phyloP scores from a whole-genome alignment of 1,140 invertebrate genomes.

The Temnothorax longispinosus region DNA sequence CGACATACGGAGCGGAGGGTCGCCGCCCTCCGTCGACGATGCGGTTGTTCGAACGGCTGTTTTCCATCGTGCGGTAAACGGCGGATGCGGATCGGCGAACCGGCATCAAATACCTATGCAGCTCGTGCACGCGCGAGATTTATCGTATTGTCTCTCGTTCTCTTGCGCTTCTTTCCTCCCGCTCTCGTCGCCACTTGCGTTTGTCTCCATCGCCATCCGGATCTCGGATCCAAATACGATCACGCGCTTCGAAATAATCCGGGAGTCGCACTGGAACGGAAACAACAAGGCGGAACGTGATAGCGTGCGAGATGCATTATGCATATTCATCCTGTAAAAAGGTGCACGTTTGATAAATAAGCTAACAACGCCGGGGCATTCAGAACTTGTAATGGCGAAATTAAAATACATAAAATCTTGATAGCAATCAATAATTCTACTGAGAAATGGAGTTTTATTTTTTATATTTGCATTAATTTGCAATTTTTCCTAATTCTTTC shows the following conservation, averaged over 20 bases:
- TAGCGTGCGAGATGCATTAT: constrained; percentile 34
- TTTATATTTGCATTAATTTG: background rate
- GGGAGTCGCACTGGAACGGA: background rate
- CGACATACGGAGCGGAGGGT: constrained; percentile 1
- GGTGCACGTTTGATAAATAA: constrained; percentile 36
- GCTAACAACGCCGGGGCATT: background rate
- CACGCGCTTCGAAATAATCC: constrained; percentile 7
- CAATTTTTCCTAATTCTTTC: background rate
- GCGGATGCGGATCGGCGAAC: constrained; percentile 62
- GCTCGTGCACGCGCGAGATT: constrained; percentile 48
- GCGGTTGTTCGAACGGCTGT: constrained; percentile 61
- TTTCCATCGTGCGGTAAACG: constrained; percentile 76
- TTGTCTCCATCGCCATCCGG: background rate
- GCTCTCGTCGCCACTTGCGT: background rate
- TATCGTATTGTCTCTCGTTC: constrained; percentile 50
- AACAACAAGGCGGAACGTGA: constrained; percentile 25
- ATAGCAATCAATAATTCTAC: background rate
- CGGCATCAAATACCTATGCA: constrained; percentile 57
- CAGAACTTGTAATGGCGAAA: background rate
- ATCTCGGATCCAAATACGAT: constrained; percentile 23
- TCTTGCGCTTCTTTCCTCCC: background rate
- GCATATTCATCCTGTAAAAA: constrained; percentile 33
- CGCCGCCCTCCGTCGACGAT: constrained; percentile 38
- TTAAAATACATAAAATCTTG: constrained; percentile 13
- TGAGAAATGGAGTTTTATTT: background rate